Evolutionary conservation across 2,888 invertebrate genomes (phyloP), one percentile per base, ranked within the genome.

Genomic region (Idaea aversata): DNA sequence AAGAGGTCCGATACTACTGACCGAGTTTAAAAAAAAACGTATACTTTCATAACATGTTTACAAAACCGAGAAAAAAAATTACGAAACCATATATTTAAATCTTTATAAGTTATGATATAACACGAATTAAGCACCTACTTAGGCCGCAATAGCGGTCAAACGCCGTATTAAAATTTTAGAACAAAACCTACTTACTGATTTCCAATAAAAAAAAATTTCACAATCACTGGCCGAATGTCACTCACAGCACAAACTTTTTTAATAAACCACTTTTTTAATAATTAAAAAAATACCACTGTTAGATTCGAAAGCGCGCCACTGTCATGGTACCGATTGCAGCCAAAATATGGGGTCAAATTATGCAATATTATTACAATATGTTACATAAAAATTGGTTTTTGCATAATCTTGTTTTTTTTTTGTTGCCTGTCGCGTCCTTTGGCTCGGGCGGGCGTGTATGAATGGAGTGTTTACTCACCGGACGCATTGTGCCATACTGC

Each of bases 301-400:
- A 73, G 67, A 68, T 64, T 67, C 62, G 68, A 70, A 70, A 71
- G 67, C 69, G 70, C 73, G 72, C 72, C 34, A 57, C 7, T 10
- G 5, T 34, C 34, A n/a, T 13, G 16, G 16, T 7, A 57, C 25
- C 62, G 16, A 62, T 57, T 47, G 62, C 57, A 57, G 57, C 85
- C 86, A 88, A 91, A 90, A 87, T 90, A 87, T 88, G 89, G 89
- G 90, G 90, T 85, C 90, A 83, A 88, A 86, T 86, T 59, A 59
- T 59, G 58, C 7, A 59, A 59, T 34, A 91, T 79, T 82, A 86
- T 91, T 89, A 88, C 90, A 84, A 82, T 79, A 83, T 87, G 87
- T 91, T 91, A 90, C 87, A 90, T 90, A 90, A 91, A 91, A 88
- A 88, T 84, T 75, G 86, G 85, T 47, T 73, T 25, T 81, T 85